These are phyloP conservation scores for Brevimyrus niger DNA, from an alignment of 2,113 vertebrate genomes.

Conservation along the genomic window DNA sequence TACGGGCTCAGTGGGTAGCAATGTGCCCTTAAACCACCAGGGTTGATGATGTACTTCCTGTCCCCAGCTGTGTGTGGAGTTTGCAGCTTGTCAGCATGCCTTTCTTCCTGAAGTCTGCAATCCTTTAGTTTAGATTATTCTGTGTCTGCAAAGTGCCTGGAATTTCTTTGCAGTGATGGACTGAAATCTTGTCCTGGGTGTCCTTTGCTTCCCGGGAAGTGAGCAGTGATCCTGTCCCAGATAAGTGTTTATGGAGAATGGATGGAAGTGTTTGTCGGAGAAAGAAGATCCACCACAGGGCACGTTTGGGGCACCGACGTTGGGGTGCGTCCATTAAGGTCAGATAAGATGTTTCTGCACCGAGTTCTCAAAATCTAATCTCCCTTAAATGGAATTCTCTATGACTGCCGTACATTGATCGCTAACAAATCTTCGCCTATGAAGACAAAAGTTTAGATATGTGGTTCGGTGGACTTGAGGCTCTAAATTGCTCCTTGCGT, in stretches of 20 bases:
- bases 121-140: background rate
- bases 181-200: background rate
- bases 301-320: background rate
- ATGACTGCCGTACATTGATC: background rate
- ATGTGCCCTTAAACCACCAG: background rate
- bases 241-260: background rate
- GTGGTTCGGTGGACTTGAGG: background rate
- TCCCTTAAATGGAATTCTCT: background rate
- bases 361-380: background rate
- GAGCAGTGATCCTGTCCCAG: background rate
- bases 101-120: background rate
- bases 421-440: background rate
- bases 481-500: background rate
- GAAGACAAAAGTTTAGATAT: background rate
- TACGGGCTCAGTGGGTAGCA: background rate
- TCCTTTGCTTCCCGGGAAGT: background rate
- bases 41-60: background rate
- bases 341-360: background rate
- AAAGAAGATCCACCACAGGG: background rate
- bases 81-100: background rate
- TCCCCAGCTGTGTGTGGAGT: background rate
- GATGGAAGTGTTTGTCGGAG: background rate
- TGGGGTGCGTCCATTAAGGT: background rate
- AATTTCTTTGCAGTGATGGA: background rate
- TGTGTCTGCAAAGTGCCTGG: background rate